phyloP scores from a whole-genome alignment of 2,797 vertebrate genomes.

The Menidia menidia region DNA sequence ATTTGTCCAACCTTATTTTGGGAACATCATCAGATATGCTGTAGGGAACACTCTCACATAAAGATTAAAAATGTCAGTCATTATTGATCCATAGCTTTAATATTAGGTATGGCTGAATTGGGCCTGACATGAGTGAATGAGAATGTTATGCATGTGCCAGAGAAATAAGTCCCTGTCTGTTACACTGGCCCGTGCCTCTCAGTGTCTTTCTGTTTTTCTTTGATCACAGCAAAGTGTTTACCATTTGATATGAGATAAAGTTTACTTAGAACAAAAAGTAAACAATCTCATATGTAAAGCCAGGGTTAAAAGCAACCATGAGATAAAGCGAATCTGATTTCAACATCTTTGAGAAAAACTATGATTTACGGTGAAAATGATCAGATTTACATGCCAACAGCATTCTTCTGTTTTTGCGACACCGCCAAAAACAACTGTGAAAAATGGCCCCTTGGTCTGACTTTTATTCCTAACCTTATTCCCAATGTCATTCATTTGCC shows the following conservation, averaged over 20 bases:
- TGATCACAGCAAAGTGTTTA: slow-evolving; percentile 18
- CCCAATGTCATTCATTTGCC: slow-evolving; percentile 88
- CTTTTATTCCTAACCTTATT: slow-evolving; percentile 83
- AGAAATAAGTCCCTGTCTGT: slow-evolving; percentile 6
- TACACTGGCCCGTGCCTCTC: not conserved
- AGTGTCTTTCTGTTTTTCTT: slow-evolving; percentile 6
- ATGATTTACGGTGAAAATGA: slow-evolving; percentile 35
- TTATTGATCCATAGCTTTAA: slow-evolving; percentile 1
- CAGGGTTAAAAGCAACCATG: not conserved
- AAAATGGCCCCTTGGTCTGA: slow-evolving; percentile 76
- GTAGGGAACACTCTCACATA: not conserved
- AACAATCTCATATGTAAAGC: slow-evolving; percentile 12
- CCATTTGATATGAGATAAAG: slow-evolving; percentile 13
- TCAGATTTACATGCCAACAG: slow-evolving; percentile 50
- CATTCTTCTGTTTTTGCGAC: slow-evolving; percentile 55
- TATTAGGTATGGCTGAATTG: not conserved
- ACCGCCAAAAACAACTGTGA: slow-evolving; percentile 68
- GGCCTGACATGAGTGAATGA: not conserved
- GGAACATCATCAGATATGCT: not conserved
- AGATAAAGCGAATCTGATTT: slow-evolving; percentile 8
- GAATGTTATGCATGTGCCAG: not conserved
- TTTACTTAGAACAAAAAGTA: slow-evolving; percentile 11
- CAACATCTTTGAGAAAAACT: slow-evolving; percentile 16
- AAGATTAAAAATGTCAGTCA: not conserved
- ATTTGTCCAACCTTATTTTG: not conserved